phyloP scores from a whole-genome alignment of 2,888 invertebrate genomes.

The Tortricodes alternella region DNA sequence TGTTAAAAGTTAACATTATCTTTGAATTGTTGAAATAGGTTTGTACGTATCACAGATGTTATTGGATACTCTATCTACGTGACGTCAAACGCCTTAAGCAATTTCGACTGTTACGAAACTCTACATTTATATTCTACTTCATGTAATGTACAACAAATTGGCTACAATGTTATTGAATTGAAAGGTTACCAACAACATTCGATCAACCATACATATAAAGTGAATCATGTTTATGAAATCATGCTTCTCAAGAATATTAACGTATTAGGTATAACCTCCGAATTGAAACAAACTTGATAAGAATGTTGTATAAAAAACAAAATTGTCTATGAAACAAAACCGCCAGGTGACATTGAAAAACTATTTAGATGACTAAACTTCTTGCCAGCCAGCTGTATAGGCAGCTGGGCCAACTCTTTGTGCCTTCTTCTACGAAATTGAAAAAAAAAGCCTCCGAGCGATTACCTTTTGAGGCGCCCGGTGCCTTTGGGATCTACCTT shows the following conservation, averaged over 20 bases:
- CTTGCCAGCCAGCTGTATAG: conserved; percentile 62
- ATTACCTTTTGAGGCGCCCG: conserved; percentile 73
- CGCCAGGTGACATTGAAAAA: conserved; percentile 52
- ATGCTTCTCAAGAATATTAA: neutral
- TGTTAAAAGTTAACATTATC: neutral
- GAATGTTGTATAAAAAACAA: neutral
- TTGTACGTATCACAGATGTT: neutral
- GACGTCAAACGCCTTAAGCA: too few relatives aligned
- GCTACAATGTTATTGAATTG: neutral
- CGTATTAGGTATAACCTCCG: neutral
- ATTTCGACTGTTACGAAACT: too few relatives aligned
- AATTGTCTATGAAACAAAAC: conserved; percentile 4
- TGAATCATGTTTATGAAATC: conserved; percentile 7
- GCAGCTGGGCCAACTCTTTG: conserved; percentile 74
- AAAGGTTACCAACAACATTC: neutral
- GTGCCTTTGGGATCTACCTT: conserved; percentile 55
- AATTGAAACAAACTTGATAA: neutral
- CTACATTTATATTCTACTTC: too few relatives aligned
- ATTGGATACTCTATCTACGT: conserved; percentile 2
- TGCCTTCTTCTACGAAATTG: conserved; percentile 60
- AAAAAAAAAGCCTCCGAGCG: conserved; percentile 61
- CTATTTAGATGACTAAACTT: conserved; percentile 39
- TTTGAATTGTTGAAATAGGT: neutral
- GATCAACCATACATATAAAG: neutral
- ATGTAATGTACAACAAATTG: neutral